Evolutionary conservation across 2,113 vertebrate species (phyloP), one percentile per base, ranked within the genome.

Genomic region (Meles meles): DNA sequence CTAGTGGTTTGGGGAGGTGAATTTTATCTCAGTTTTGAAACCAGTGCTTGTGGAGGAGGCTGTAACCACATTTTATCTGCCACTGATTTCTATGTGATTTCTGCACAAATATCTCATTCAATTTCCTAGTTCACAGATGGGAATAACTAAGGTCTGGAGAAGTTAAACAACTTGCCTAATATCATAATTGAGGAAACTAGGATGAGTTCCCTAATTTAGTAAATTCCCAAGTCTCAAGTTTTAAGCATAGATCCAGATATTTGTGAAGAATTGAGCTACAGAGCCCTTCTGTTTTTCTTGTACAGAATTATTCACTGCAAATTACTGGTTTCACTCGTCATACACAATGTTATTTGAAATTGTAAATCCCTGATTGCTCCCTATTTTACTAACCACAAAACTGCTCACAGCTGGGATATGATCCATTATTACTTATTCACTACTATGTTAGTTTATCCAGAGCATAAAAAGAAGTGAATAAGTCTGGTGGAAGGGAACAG

Each of bases 361-460:
- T 37, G 49, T 55, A 97, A 95, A 95, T 81, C 55, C 87, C 93
- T 77, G 23, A 71, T 61, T 96, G 13, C 7, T 84, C 44, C 76
- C 15, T 85, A 72, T 97, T 95, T 86, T 86, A 0, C 9, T 88
- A 88, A 18, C 67, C 71, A 86, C 84, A 97, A 95, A 76, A 95
- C 79, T 67, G 18, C 42, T 42, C 15, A 82, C 92, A 98, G 88
- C 97, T 98, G 92, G 95, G 31, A 95, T 96, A 92, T 96, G 80
- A 97, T 74, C 37, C 93, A 34, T 96, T 97, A 83, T 93, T 83
- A 97, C 88, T 97, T 98, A 96, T 97, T 97, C 98, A 94, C 83
- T 98, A 59, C 90, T 88, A 80, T 63, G 95, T 31, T 95, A 96
- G 92, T 92, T 98, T 96, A 98, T 94, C 55, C 94, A 39, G 84